Evolutionary conservation across 2,797 vertebrate species (phyloP), one percentile per base, ranked within the genome.

Genomic region (Tokudaia tokunoshimensis): DNA sequence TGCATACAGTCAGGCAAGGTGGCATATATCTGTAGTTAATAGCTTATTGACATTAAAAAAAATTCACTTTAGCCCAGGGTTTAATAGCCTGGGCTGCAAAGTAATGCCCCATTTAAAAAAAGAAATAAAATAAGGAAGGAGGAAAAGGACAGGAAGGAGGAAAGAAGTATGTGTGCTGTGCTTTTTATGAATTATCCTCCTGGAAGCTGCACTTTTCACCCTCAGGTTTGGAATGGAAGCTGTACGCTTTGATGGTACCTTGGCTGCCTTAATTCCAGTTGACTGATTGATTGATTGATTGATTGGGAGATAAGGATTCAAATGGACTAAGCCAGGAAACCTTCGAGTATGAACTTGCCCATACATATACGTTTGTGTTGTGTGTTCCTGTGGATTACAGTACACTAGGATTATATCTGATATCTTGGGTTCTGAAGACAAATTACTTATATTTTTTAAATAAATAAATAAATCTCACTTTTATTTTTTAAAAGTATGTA

Each of bases 381-480:
- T 50, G 3, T 79, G 29, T 67, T 87, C 47, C 82, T 82, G 67
- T 22, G 57, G 41, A 83, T 74, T 67, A 13, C 1, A 65, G 20
- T 59, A 82, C 34, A 37, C 44, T 44, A 82, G 70, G 22, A 78
- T 83, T 83, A 90, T 78, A 81, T 91, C 26, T 85, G 67, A n/a
- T 79, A 17, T 17, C 26, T 92, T 70, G 70, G 13, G 31, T 87
- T 90, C 47, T 83, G 74, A 15, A 75, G 70, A 41, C 89, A 89
- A 75, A 83, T n/a, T 92, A 70, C 55, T 92, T 83, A 92, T 31
- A 67, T 87, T 55, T 55, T 55, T 59, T 92, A 65, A 78, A 87
- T 87, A 55, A 55, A 41, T 41, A 41, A 41, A 55, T 55, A 55
- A 55, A 55, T 55, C 52, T 55, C 12, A 14, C 15, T 55, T 55